A percentile compares a stretch with the other conserved stretches of the same genome.
These are phyloP conservation scores for Capromys pilorides DNA, from an alignment of 2,797 vertebrate genomes.

Conservation along the genomic window DNA sequence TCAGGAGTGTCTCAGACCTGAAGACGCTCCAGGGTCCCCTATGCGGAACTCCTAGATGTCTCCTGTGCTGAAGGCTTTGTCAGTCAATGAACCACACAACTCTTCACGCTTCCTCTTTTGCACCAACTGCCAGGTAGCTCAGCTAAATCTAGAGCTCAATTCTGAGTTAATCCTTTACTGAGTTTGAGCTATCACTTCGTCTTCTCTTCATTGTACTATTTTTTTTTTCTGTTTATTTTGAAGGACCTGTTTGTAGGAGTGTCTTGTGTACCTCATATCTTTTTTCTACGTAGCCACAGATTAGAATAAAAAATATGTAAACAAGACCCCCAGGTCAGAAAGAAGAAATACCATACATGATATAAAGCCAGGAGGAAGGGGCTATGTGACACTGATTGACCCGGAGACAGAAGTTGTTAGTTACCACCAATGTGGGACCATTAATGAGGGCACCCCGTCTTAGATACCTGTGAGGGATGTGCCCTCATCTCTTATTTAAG, in stretches of 20 bases:
- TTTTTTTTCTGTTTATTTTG: not conserved
- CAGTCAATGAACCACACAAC: not conserved
- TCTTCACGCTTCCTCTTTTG: not conserved
- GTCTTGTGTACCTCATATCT: not conserved
- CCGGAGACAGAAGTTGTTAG: not conserved
- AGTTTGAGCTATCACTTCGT: not conserved
- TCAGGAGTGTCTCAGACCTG: not conserved
- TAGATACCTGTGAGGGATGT: not conserved
- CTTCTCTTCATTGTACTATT: not conserved
- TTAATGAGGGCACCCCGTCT: not conserved
- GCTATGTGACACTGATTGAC: not conserved
- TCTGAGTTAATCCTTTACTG: not conserved
- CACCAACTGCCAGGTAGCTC: constrained; percentile 35
- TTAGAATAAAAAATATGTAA: not conserved
- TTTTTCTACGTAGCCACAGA: not conserved
- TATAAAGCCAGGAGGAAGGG: not conserved
- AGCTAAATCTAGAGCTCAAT: not conserved
- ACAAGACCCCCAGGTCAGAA: not conserved
- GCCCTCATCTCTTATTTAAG: not conserved
- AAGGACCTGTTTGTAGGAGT: not conserved
- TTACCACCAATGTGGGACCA: not conserved
- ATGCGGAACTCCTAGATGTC: not conserved
- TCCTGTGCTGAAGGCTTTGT: not conserved
- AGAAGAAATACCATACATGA: not conserved
- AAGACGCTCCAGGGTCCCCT: not conserved